Base-by-base conservation (phyloP, 1,140 invertebrate species). In the Pseudomyrmex gracilis region DNA sequence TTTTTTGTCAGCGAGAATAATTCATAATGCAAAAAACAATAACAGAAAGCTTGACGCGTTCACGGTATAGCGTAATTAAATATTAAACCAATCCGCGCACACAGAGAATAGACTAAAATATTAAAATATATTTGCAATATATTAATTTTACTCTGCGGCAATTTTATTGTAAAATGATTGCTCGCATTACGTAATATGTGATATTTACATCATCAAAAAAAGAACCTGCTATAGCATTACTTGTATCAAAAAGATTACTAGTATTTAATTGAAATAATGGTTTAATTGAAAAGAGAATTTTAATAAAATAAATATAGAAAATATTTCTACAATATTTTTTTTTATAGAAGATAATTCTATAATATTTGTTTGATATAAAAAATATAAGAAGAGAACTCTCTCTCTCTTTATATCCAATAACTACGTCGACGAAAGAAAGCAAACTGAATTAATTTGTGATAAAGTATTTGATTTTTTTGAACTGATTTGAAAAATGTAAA, bases 221-320 rank as follows among this genome's bases (percentile, higher is more conserved):
- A 61, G 47, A 74, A 63, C 47, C 43, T 63, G 34, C 60, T 73
- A 45, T 13, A 70, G 15, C n/a, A 71, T 70, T 34, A 45, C 45
- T 74, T 63, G 57, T 22, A 7, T n/a, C 15, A 20, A 53, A 17
- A 67, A 67, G 17, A 13, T 71, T 55, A 53, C n/a, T 53, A 13
- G 34, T 5, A 47, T 73, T 73, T 43, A 73, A 73, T 24, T 70
- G 24, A 70, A 15, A 53, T 70, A 55, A 22, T 17, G 53, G 13
- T 70, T 34, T 34, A 34, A 34, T 34, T 34, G 5, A 34, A 34
- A 34, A 5, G 34, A 34, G 34, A 34, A 34, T 34, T 34, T 34
- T 34, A 34, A 34, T 34, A 5, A 34, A 34, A 5, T 34, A 5
- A 3, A 5, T 5, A 5, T 34, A 34, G 34, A 34, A 34, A 5